Percentiles rank a stretch among this genome's conserved stretches.
Evolutionary conservation across 2,113 vertebrate species (phyloP).

Genomic region (Perognathus longimembris): DNA sequence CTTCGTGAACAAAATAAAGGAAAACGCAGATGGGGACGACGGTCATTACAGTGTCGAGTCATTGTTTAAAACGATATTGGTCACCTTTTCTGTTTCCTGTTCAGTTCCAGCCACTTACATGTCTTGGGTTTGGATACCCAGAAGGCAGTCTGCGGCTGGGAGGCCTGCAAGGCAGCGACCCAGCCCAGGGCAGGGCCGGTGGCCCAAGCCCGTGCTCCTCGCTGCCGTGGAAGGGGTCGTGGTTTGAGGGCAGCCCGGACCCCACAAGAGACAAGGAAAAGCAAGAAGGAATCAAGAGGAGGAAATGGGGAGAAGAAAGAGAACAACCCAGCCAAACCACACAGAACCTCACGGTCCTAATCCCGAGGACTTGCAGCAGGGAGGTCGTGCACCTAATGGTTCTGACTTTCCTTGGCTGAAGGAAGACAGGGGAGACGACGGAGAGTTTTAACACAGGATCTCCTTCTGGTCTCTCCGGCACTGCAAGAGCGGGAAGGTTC

Average conservation of each 20-base stretch:
- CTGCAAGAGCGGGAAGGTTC: neutral
- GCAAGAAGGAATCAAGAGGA: no score
- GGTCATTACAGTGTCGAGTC: slow-evolving; percentile 49
- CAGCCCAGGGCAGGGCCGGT: neutral
- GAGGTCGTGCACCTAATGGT: neutral
- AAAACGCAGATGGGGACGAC: slow-evolving; percentile 39
- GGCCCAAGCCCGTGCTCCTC: no score
- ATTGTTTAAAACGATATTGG: neutral
- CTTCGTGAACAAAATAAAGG: neutral
- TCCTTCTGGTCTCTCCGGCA: neutral
- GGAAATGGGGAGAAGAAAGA: no score
- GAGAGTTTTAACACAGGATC: neutral
- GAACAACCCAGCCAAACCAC: no score
- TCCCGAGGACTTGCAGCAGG: neutral
- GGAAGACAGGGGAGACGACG: neutral
- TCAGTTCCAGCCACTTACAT: neutral
- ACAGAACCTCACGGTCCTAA: neutral
- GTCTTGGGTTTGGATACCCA: neutral
- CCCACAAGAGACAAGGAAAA: no score
- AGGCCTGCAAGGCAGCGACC: neutral
- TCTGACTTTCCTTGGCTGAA: slow-evolving; percentile 17
- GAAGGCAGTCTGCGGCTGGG: slow-evolving; percentile 37
- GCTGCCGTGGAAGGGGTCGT: no score
- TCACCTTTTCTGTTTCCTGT: slow-evolving; percentile 16
- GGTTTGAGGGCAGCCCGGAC: no score